phyloP scores from a whole-genome alignment of 1,140 invertebrate species.

The Bombus superbus region DNA sequence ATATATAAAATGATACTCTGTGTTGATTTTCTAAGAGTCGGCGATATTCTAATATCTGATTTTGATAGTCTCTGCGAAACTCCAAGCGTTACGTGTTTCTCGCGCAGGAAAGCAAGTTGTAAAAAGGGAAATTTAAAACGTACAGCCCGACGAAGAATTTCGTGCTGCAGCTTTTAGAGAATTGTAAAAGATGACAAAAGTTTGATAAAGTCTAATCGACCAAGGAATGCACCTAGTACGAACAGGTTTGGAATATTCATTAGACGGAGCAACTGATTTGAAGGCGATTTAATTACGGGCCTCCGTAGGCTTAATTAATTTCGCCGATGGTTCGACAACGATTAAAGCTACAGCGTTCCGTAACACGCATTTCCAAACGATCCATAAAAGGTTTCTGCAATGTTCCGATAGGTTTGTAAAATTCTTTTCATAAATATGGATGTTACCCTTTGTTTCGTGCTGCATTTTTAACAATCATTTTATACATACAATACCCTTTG shows the following conservation, averaged over 20 bases:
- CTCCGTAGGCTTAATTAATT: conserved; percentile 76
- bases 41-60: too few relatives aligned
- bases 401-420: background rate
- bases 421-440: conserved; percentile 10
- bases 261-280: conserved; percentile 70
- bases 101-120: too few relatives aligned
- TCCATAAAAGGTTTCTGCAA: background rate
- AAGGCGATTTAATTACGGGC: conserved; percentile 76
- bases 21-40: too few relatives aligned
- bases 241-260: conserved; percentile 73
- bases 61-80: too few relatives aligned
- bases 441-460: background rate
- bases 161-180: conserved; percentile 32
- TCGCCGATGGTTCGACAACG: conserved; percentile 71
- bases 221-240: conserved; percentile 59
- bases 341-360: conserved; percentile 63
- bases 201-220: conserved; percentile 58
- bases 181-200: conserved; percentile 55
- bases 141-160: background rate
- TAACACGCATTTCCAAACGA: conserved; percentile 10
- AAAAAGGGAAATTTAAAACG: conserved; percentile 30
- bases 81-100: too few relatives aligned
- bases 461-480: background rate
- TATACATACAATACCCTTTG: background rate
- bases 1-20: too few relatives aligned